phyloP scores from a whole-genome alignment of 2,797 vertebrate genomes.

The Psittacula echo region DNA sequence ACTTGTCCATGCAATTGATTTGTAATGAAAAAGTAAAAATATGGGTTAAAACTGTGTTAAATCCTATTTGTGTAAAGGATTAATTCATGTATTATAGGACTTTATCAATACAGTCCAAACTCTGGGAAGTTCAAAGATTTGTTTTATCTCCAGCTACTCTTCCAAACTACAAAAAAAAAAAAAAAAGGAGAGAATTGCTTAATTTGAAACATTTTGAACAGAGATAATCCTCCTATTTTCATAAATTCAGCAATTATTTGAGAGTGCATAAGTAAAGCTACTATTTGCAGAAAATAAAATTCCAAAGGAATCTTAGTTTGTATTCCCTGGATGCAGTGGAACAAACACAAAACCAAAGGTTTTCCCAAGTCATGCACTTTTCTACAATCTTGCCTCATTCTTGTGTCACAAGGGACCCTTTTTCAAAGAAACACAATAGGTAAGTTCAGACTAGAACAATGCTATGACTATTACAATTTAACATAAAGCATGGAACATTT shows the following conservation, averaged over 20 bases:
- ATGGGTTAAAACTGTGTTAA: background rate
- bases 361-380: background rate
- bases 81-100: background rate
- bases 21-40: background rate
- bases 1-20: background rate
- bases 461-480: background rate
- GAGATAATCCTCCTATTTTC: background rate
- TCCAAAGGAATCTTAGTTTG: background rate
- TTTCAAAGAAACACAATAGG: background rate
- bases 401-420: background rate
- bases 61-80: background rate
- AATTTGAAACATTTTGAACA: background rate
- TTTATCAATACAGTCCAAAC: background rate
- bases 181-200: rapidly evolving
- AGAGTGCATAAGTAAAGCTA: background rate
- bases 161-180: background rate
- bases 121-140: background rate
- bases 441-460: background rate
- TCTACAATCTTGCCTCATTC: background rate
- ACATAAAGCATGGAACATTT: background rate
- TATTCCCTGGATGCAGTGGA: background rate
- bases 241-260: background rate
- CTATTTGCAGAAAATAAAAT: background rate
- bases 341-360: background rate
- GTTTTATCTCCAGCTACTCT: background rate